Evolutionary conservation across 2,113 vertebrate genomes (phyloP), one percentile per base, ranked within the genome.

Genomic region (Colistium nudipinnis): DNA sequence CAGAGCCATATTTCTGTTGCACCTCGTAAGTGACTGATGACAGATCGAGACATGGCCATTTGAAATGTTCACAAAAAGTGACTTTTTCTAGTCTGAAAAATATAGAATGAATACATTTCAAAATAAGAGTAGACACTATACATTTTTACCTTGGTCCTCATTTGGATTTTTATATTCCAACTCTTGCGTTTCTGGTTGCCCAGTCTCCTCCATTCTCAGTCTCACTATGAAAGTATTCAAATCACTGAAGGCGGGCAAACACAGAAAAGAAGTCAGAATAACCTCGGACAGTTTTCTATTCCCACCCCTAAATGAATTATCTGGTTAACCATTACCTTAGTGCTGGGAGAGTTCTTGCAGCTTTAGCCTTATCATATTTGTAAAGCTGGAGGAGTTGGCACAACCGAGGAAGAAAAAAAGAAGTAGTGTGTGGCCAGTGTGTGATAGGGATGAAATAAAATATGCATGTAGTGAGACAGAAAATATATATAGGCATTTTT

Each of bases 321-420:
- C 92, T 90, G 87, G 92, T 93, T 93, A 93, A 93, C 83, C 90
- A 94, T 93, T 93, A 92, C 84, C 88, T 48, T 41, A 57, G 62
- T 62, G 77, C 78, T 80, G 86, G 78, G 66, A 83, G 89, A 88
- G 89, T 89, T 89, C 78, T 80, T 85, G 86, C 70, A 81, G 83
- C 80, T 78, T 54, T 59, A 66, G 76, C 75, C 92, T 94, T 94
- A 94, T 94, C 93, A 84, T 92, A 84, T 93, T 93, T 92, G 85
- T 86, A 86, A 92, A 93, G 92, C 90, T 87, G 93, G 89, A 86
- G 88, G 81, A 89, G 76, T 92, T 94, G 92, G 92, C 92, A 91
- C 43, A 52, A 68, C 36, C 79, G 56, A 62, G 31, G 71, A 20
- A 20, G 4, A 53, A n/a, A 25, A 20, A 56, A 47, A 78, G 59